These are phyloP conservation scores for Brachylomia viminalis DNA, from an alignment of 2,888 invertebrate genomes.

Conservation along the genomic window DNA sequence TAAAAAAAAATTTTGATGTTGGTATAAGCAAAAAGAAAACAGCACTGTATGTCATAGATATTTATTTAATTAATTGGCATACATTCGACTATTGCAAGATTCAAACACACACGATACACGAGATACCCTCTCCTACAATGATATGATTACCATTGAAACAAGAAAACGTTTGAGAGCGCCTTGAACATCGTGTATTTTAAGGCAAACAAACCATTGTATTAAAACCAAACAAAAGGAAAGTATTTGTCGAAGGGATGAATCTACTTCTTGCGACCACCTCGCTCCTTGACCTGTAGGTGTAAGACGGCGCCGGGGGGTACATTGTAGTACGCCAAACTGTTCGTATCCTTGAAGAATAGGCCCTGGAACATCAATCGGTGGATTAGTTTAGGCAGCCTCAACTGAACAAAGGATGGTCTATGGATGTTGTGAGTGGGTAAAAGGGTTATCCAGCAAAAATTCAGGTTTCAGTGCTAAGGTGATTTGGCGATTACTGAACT, in stretches of 20 bases:
- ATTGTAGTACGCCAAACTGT: slow-evolving; percentile 98
- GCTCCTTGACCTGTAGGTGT: slow-evolving; percentile 98
- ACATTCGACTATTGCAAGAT: slow-evolving; percentile 13
- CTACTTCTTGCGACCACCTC: slow-evolving; percentile 99
- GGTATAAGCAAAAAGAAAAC: slow-evolving; percentile 10
- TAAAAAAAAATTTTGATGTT: not conserved
- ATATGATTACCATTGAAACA: not conserved
- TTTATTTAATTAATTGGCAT: slow-evolving; percentile 39
- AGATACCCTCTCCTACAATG: no score
- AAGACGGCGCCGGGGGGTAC: slow-evolving; percentile 95
- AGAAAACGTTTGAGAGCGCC: not conserved
- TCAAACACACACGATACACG: no score
- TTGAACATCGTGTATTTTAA: not conserved
- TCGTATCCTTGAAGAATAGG: slow-evolving; percentile 99
- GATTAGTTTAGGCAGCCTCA: not conserved
- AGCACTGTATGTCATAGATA: slow-evolving; percentile 1
- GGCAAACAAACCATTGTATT: not conserved
- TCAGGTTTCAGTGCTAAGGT: not conserved
- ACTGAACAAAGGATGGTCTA: not conserved
- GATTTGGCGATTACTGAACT: not conserved
- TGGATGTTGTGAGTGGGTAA: not conserved
- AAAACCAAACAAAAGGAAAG: not conserved
- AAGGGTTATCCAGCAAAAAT: not conserved
- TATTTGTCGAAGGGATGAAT: not conserved
- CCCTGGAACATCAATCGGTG: slow-evolving; percentile 91